Conservation (phyloP, 1,140 invertebrate genomes). For the Cyphomyrmex costatus region DNA sequence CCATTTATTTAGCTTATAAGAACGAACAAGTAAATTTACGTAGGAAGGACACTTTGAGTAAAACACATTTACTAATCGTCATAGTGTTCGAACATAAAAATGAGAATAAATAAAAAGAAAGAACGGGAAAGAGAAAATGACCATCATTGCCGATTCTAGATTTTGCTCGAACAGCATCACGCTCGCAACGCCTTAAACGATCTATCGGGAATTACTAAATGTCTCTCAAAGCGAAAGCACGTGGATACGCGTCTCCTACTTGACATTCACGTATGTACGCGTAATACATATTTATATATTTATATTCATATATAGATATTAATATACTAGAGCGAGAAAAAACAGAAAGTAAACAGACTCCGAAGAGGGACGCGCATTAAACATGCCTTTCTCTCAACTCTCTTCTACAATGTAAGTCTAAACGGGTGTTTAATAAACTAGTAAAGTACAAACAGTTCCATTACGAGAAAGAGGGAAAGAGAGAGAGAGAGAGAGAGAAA, state of each 20-base stretch:
- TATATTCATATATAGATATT: constrained; percentile 6
- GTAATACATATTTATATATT: constrained; percentile 64
- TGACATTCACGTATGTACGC: constrained; percentile 71
- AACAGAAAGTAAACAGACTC: constrained; percentile 26
- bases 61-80: constrained; percentile 82
- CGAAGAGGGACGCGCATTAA: constrained; percentile 47
- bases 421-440: constrained; percentile 77
- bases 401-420: constrained; percentile 72
- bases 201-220: constrained; percentile 65
- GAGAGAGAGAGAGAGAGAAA: constrained; percentile 13
- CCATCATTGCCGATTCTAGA: constrained; percentile 61
- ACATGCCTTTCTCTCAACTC: constrained; percentile 49
- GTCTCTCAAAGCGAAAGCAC: constrained; percentile 72
- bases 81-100: constrained; percentile 79
- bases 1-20: constrained; percentile 84
- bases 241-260: constrained; percentile 63
- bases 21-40: constrained; percentile 84
- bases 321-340: constrained; percentile 42
- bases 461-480: constrained; percentile 67
- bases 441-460: constrained; percentile 82
- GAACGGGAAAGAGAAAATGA: constrained; percentile 74
- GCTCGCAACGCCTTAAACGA: constrained; percentile 38
- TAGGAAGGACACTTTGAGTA: constrained; percentile 85
- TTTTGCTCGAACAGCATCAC: constrained; percentile 59
- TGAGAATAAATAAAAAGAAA: constrained; percentile 75